These are phyloP conservation scores for Echiichthys vipera DNA, from an alignment of 2,797 vertebrate species.

Conservation along the genomic window DNA sequence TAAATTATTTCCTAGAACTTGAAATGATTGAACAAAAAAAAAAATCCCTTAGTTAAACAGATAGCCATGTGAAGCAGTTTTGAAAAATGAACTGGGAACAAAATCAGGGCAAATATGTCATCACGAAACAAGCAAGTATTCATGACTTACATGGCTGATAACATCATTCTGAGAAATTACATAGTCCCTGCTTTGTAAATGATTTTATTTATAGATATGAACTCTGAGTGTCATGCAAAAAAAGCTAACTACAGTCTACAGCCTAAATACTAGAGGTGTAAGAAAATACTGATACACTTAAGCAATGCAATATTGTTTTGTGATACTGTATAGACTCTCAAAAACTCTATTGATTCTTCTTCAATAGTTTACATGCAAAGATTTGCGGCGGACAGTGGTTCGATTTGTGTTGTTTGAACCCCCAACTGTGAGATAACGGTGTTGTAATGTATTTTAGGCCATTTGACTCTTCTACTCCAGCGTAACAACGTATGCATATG, in stretches of 20 bases:
- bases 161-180: neutral
- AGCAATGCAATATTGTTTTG: too few relatives aligned
- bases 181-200: neutral
- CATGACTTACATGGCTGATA: neutral
- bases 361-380: too few relatives aligned
- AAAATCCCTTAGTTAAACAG: conserved; percentile 52
- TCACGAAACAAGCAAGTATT: conserved; percentile 7
- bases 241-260: neutral
- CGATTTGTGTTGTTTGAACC: too few relatives aligned
- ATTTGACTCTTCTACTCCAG: too few relatives aligned
- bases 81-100: conserved; percentile 40
- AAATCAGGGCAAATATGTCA: conserved; percentile 35
- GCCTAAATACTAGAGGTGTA: neutral
- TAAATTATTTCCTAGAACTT: conserved; percentile 67
- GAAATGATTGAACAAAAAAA: conserved; percentile 44
- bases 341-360: too few relatives aligned
- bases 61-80: conserved; percentile 44
- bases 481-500: too few relatives aligned
- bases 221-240: neutral
- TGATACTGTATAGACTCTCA: too few relatives aligned
- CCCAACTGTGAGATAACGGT: too few relatives aligned
- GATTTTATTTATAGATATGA: neutral
- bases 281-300: too few relatives aligned
- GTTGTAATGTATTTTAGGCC: too few relatives aligned
- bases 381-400: too few relatives aligned